Conservation (phyloP, 2,113 vertebrate genomes). For the Macquaria australasica region DNA sequence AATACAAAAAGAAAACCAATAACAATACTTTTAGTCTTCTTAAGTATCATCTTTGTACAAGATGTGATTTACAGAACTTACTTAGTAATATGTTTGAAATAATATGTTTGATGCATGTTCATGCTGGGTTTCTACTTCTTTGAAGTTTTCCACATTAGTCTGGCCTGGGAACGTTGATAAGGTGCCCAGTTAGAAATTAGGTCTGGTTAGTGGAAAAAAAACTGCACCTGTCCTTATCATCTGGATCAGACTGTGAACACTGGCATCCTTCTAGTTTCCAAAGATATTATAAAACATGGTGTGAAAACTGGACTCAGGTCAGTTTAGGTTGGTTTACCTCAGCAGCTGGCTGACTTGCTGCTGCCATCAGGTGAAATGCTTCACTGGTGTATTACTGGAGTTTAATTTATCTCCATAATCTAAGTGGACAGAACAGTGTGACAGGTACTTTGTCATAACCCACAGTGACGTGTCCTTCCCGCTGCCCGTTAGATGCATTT, state of each 20-base stretch:
- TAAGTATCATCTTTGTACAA: not conserved
- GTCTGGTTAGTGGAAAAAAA: conserved; percentile 25
- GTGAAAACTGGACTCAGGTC: not conserved
- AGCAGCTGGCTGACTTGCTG: not conserved
- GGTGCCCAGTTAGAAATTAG: not conserved
- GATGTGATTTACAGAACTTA: not conserved
- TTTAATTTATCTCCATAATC: conserved; percentile 48
- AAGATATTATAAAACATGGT: not conserved
- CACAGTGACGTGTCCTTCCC: conserved; percentile 28
- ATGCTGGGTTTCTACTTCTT: conserved; percentile 2
- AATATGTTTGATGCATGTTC: not conserved
- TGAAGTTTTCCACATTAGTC: conserved; percentile 31
- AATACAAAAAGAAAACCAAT: not conserved
- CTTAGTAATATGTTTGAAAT: not conserved
- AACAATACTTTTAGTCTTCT: not conserved
- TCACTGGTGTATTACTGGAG: conserved; percentile 1
- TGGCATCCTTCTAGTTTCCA: not conserved
- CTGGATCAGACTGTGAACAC: not conserved
- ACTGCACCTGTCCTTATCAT: conserved; percentile 27
- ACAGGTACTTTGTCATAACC: conserved; percentile 35
- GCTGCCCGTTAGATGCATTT: conserved; percentile 58
- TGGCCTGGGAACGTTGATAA: not conserved
- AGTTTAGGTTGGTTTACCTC: not conserved
- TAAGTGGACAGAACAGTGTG: conserved; percentile 45
- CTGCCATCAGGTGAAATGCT: conserved; percentile 7